phyloP scores from a whole-genome alignment of 2,113 vertebrate species.

The Himantopus leucocephalus region DNA sequence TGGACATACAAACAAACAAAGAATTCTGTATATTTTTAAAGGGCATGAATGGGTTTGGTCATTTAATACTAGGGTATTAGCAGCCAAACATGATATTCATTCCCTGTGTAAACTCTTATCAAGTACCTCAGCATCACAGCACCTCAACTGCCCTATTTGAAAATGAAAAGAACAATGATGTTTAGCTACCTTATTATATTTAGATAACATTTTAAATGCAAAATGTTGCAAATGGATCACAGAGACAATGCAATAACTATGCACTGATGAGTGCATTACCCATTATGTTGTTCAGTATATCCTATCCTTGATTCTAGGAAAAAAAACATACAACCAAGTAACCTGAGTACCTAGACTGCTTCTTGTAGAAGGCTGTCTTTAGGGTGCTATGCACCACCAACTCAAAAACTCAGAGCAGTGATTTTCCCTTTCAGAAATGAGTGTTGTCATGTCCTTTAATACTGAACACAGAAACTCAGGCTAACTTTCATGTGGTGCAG shows the following conservation, averaged over 20 bases:
- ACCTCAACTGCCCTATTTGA: background rate
- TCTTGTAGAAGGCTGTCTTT: background rate
- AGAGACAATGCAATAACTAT: background rate
- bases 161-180: background rate
- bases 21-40: background rate
- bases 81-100: background rate
- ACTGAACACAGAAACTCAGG: background rate
- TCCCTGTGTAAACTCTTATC: background rate
- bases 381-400: background rate
- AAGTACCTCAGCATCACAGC: background rate
- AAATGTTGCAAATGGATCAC: background rate
- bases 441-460: background rate
- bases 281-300: background rate
- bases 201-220: background rate
- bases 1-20: background rate
- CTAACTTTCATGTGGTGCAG: background rate
- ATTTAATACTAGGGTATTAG: background rate
- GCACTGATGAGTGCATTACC: background rate
- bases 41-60: background rate
- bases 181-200: background rate
- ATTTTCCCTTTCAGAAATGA: background rate
- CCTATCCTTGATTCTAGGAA: background rate
- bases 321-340: background rate
- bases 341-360: background rate
- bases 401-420: background rate